Conservation (phyloP, 2,888 invertebrate genomes). For the Hydropsyche betteni region DNA sequence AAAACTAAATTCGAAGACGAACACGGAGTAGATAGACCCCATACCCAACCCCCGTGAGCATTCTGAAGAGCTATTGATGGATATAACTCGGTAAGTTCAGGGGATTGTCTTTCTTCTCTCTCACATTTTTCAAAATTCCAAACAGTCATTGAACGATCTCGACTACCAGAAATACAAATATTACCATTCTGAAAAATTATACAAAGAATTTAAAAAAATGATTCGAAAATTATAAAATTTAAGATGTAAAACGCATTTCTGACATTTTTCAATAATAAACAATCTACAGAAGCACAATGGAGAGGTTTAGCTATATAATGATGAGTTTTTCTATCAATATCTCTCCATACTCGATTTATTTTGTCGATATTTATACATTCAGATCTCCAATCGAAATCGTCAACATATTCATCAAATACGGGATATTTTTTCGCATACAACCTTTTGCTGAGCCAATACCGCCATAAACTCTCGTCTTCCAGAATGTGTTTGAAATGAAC, state of each 20-base stretch:
- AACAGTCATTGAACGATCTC: slow-evolving; percentile 67
- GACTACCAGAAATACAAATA: slow-evolving; percentile 67
- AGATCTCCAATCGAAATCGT: slow-evolving; percentile 66
- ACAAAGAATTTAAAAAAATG: background rate
- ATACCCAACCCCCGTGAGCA: slow-evolving; percentile 73
- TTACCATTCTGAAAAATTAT: slow-evolving; percentile 59
- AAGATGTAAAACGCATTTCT: slow-evolving; percentile 53
- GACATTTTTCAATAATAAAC: slow-evolving; percentile 67
- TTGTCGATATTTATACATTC: slow-evolving; percentile 71
- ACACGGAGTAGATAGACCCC: slow-evolving; percentile 66
- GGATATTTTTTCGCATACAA: slow-evolving; percentile 59
- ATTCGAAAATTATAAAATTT: background rate
- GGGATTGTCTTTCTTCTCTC: background rate
- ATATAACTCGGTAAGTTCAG: background rate
- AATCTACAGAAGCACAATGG: slow-evolving; percentile 69
- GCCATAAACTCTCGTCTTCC: slow-evolving; percentile 68
- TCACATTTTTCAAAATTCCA: slow-evolving; percentile 59
- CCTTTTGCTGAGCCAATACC: slow-evolving; percentile 59
- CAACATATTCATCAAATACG: slow-evolving; percentile 58
- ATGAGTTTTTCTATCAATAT: slow-evolving; percentile 64
- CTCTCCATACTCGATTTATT: slow-evolving; percentile 67
- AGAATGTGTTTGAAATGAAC: slow-evolving; percentile 67
- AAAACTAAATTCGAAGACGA: slow-evolving; percentile 62
- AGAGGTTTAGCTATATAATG: slow-evolving; percentile 66
- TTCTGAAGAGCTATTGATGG: background rate